These are phyloP conservation scores for Forficula auricularia DNA, from an alignment of 1,140 invertebrate genomes.

Conservation along the genomic window DNA sequence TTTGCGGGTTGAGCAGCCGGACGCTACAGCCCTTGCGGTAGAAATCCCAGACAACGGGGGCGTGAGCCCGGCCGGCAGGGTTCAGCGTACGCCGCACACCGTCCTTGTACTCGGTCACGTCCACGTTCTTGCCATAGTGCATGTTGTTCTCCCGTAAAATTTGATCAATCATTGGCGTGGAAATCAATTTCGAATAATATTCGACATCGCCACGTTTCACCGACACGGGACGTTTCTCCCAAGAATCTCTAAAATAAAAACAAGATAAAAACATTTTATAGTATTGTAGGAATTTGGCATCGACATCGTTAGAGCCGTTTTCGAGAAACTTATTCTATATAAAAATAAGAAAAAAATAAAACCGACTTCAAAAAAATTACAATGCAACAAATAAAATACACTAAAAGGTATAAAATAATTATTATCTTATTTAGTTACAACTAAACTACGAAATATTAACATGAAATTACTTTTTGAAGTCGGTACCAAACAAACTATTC, in stretches of 20 bases:
- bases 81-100: slow-evolving; percentile 70
- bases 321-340: too few relatives aligned
- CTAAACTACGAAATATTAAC: too few relatives aligned
- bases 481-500: too few relatives aligned
- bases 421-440: too few relatives aligned
- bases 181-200: slow-evolving; percentile 59
- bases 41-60: slow-evolving; percentile 77
- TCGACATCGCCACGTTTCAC: slow-evolving; percentile 42
- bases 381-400: too few relatives aligned
- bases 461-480: too few relatives aligned
- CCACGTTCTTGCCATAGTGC: slow-evolving; percentile 71
- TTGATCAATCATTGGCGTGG: slow-evolving; percentile 53
- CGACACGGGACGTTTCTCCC: slow-evolving; percentile 66
- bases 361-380: neutral
- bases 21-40: slow-evolving; percentile 81
- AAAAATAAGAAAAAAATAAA: slow-evolving; percentile 8
- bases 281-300: slow-evolving; percentile 6
- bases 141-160: slow-evolving; percentile 59
- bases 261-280: slow-evolving; percentile 17
- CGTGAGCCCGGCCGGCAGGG: slow-evolving; percentile 51
- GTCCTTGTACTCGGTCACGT: slow-evolving; percentile 71
- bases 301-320: too few relatives aligned
- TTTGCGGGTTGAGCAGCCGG: slow-evolving; percentile 84
- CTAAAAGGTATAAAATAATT: too few relatives aligned
- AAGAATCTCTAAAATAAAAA: slow-evolving; percentile 30